These are phyloP conservation scores for Perca fluviatilis DNA, from an alignment of 2,113 vertebrate genomes.

Conservation along the genomic window DNA sequence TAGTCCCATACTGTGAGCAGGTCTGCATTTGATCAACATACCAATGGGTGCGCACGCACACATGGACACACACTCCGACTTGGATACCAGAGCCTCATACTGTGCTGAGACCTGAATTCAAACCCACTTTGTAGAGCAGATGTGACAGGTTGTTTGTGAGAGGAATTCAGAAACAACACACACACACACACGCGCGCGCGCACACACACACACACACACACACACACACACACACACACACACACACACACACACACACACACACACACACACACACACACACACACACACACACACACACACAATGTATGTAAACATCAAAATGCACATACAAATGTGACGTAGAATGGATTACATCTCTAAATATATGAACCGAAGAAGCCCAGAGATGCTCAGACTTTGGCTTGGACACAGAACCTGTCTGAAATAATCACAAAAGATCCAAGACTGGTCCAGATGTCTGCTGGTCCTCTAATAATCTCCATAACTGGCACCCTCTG, in stretches of 20 bases:
- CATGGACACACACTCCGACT: slow-evolving; percentile 8
- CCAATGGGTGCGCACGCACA: neutral
- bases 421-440: slow-evolving; percentile 42
- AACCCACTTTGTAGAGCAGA: slow-evolving; percentile 46
- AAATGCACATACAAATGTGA: slow-evolving; percentile 26
- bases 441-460: slow-evolving; percentile 6
- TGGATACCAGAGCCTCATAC: slow-evolving; percentile 24
- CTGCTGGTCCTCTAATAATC: slow-evolving; percentile 27
- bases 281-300: slow-evolving; percentile 3
- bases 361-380: slow-evolving; percentile 6
- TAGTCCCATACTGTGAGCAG: slow-evolving; percentile 29
- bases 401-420: slow-evolving; percentile 15
- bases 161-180: neutral
- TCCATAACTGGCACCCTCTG: slow-evolving; percentile 11
- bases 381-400: slow-evolving; percentile 9
- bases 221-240: neutral
- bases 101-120: slow-evolving; percentile 48
- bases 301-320: neutral
- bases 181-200: slow-evolving; percentile 8
- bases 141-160: slow-evolving; percentile 68
- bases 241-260: slow-evolving; percentile 7
- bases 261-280: neutral
- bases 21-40: slow-evolving; percentile 4
- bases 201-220: slow-evolving; percentile 5
- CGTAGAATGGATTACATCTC: slow-evolving; percentile 2